phyloP scores from a whole-genome alignment of 2,113 vertebrate genomes.

The Tympanuchus pallidicinctus region DNA sequence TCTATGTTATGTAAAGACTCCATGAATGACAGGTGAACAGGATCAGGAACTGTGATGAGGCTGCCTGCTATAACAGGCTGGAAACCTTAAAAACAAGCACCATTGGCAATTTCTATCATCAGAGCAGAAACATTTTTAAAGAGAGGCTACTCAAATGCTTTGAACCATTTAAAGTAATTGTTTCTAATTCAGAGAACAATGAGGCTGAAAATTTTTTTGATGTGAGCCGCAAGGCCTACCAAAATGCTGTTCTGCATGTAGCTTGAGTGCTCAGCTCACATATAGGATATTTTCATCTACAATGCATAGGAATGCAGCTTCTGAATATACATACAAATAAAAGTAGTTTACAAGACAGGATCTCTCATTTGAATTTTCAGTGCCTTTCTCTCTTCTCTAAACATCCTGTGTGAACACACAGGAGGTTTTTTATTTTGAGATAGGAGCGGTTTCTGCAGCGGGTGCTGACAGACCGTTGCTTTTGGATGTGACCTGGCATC shows the following conservation, averaged over 20 bases:
- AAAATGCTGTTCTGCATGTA: neutral
- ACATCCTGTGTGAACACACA: neutral
- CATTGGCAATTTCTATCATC: neutral
- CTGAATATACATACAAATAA: neutral
- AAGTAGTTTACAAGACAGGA: neutral
- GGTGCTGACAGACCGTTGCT: neutral
- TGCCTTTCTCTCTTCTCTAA: neutral
- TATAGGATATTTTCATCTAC: neutral
- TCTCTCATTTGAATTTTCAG: neutral
- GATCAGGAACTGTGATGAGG: constrained; percentile 73
- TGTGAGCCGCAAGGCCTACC: neutral
- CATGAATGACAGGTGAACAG: constrained; percentile 68
- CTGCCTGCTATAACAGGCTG: constrained; percentile 74
- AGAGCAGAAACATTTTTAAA: neutral
- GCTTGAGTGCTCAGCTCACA: neutral
- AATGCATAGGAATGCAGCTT: neutral
- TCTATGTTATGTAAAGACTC: neutral
- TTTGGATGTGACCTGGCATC: neutral
- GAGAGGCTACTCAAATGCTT: neutral
- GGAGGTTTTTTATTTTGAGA: neutral
- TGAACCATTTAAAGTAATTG: neutral
- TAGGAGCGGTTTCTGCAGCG: neutral
- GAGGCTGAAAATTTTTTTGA: neutral
- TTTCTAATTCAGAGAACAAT: neutral
- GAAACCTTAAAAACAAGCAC: constrained; percentile 21